Evolutionary conservation across 2,113 vertebrate genomes (phyloP), one percentile per base, ranked within the genome.

Genomic region (Hippolais icterina): DNA sequence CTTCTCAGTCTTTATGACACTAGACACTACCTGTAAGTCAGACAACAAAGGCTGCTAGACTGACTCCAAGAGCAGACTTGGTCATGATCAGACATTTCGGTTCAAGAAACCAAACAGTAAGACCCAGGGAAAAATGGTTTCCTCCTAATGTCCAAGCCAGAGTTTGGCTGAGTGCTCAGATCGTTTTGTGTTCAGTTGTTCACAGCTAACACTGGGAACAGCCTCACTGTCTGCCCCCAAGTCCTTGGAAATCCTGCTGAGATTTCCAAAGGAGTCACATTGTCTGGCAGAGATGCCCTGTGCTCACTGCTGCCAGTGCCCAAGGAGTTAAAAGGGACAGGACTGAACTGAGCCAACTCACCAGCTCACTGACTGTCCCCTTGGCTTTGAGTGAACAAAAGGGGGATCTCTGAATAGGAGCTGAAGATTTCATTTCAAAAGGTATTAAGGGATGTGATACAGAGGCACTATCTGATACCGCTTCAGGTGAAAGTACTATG

Each of bases 231-330:
- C 52, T 37, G 77, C 37, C 68, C 37, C 28, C 42, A n/a, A 47
- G 33, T 35, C 46, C 31, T 85, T 29, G 1, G 0, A 66, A 83
- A 68, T 42, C 60, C 52, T 33, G 13, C 27, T 54, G 6, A 85
- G 47, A 31, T 79, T 87, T 37, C 9, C 1, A 12, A 63, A 60
- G 0, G 4, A 57, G 23, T 29, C 14, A 6, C 27, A 35, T 1
- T 56, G 29, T n/a, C 50, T 37, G 35, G 21, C 78, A 76, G 29
- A 81, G 44, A 22, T 1, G 2, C 33, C 31, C 19, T 56, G 16
- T 18, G 4, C 59, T 47, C 1, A 0, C 63, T 10, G 3, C 64
- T 79, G 53, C 15, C 64, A 16, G 57, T 6, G n/a, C 0, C 0
- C 3, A 66, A 24, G 0, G 14, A 65, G 78, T 76, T 71, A 65